Conservation (phyloP, 2,797 vertebrate species). For the Cryptoblepharus egeriae region DNA sequence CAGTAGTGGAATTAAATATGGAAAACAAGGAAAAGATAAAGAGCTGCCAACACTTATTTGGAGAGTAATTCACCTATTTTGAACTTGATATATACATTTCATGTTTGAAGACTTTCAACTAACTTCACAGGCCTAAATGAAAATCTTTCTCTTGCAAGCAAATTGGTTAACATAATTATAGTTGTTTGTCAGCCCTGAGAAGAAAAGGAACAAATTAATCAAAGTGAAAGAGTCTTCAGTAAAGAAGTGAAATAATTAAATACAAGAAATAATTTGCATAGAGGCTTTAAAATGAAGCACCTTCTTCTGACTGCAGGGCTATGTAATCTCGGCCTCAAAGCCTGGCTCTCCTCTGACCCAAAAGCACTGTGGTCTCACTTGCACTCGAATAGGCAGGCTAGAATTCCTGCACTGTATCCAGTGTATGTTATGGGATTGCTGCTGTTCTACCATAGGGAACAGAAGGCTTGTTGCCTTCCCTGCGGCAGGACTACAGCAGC, state of each 20-base stretch:
- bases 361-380: background rate
- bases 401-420: no score
- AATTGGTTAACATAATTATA: slow-evolving; percentile 69
- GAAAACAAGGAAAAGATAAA: slow-evolving; percentile 71
- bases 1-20: slow-evolving; percentile 73
- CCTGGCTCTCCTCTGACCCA: background rate
- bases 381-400: no score
- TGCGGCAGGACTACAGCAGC: no score
- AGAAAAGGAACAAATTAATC: slow-evolving; percentile 68
- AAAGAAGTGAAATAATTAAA: slow-evolving; percentile 65
- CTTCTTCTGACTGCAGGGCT: background rate
- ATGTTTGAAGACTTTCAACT: slow-evolving; percentile 68
- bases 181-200: slow-evolving; percentile 61
- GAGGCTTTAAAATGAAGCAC: slow-evolving; percentile 56
- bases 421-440: no score
- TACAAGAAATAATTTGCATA: slow-evolving; percentile 52
- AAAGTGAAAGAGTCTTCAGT: slow-evolving; percentile 49
- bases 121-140: slow-evolving; percentile 70
- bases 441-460: no score
- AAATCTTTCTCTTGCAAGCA: slow-evolving; percentile 60
- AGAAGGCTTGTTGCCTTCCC: no score
- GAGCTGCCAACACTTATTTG: slow-evolving; percentile 59
- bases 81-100: slow-evolving; percentile 69
- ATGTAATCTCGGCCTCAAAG: background rate
- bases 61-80: slow-evolving; percentile 63